Evolutionary conservation across 2,888 invertebrate genomes (phyloP).

Genomic region (Bhutanitis thaidina): DNA sequence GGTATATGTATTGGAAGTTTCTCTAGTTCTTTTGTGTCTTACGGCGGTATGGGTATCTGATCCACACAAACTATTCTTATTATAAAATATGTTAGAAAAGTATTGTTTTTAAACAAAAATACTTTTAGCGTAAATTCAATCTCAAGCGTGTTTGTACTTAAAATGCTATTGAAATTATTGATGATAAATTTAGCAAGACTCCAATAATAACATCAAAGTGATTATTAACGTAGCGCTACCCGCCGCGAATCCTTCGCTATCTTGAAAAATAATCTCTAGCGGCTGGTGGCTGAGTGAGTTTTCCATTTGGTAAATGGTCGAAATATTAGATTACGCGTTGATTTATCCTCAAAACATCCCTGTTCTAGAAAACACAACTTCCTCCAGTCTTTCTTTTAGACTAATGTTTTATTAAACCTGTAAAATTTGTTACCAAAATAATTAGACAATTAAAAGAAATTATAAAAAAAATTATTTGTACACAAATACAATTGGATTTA

Average conservation of each 20-base stretch:
- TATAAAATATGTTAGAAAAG: too few relatives aligned
- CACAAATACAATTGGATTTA: too few relatives aligned
- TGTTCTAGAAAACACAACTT: constrained; percentile 2
- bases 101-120: too few relatives aligned
- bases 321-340: constrained; percentile 59
- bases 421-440: too few relatives aligned
- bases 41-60: too few relatives aligned
- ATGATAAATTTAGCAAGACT: constrained; percentile 7
- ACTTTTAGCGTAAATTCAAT: background rate
- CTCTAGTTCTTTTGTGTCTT: too few relatives aligned
- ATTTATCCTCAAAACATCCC: constrained; percentile 58
- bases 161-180: background rate
- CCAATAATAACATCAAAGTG: constrained; percentile 44
- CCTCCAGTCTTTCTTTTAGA: background rate
- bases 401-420: too few relatives aligned
- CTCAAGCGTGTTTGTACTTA: background rate
- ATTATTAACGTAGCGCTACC: constrained; percentile 66
- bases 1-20: too few relatives aligned
- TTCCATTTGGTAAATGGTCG: constrained; percentile 67
- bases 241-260: constrained; percentile 31
- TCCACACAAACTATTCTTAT: too few relatives aligned
- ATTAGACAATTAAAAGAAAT: too few relatives aligned
- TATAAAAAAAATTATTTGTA: too few relatives aligned
- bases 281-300: constrained; percentile 64
- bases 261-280: constrained; percentile 63